Percentiles rank a stretch among this genome's conserved stretches.
phyloP scores from a whole-genome alignment of 2,797 vertebrate genomes.

The Falco novaeseelandiae region DNA sequence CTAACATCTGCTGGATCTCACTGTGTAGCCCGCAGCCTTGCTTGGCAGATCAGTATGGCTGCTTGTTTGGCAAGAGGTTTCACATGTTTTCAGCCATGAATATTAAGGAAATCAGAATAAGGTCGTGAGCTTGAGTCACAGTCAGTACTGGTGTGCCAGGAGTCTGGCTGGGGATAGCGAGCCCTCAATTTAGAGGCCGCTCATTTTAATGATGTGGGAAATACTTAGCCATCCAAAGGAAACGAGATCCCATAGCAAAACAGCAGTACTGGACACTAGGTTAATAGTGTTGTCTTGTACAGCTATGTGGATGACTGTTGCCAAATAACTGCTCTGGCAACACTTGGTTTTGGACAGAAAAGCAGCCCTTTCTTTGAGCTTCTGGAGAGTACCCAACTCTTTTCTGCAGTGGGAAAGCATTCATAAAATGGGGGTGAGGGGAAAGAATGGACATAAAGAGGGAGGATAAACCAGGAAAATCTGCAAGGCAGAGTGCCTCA shows the following conservation, averaged over 20 bases:
- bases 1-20: neutral
- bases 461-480: neutral
- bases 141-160: conserved; percentile 2
- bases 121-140: neutral
- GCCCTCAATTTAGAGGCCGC: neutral
- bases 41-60: neutral
- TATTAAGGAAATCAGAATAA: neutral
- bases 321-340: conserved; percentile 26
- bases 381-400: neutral
- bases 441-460: neutral
- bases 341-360: neutral
- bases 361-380: neutral
- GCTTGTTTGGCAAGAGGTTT: neutral
- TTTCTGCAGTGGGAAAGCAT: neutral
- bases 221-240: conserved; percentile 24
- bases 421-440: neutral
- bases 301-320: neutral
- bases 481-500: neutral
- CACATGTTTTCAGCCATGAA: neutral
- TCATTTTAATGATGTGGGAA: conserved; percentile 47
- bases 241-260: neutral
- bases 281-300: neutral
- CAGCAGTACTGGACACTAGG: neutral
- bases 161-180: neutral
- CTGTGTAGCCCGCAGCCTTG: neutral